Conservation (phyloP, 2,888 invertebrate species). For the Agrotis segetum region DNA sequence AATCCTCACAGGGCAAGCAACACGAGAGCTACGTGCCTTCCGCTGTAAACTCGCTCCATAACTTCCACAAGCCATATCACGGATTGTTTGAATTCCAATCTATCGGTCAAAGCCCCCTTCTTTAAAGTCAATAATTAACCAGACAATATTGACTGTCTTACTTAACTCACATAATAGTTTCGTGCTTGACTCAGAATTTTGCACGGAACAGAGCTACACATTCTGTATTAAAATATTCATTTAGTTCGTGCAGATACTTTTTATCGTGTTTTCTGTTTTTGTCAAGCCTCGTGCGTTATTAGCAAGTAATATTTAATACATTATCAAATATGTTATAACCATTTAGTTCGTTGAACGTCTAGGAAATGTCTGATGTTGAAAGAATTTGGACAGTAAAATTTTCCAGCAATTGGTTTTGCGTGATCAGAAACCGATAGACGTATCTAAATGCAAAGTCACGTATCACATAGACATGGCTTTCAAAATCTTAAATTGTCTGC, state of each 20-base stretch:
- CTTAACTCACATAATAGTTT: constrained; percentile 38
- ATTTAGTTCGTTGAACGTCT: constrained; percentile 52
- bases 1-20: constrained; percentile 66
- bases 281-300: constrained; percentile 33
- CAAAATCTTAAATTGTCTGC: neutral
- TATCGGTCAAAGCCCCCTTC: constrained; percentile 68
- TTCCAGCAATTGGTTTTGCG: constrained; percentile 14
- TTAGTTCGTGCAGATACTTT: constrained; percentile 39
- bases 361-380: constrained; percentile 15
- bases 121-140: constrained; percentile 58
- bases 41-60: constrained; percentile 73
- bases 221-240: constrained; percentile 43
- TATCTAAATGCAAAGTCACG: constrained; percentile 10
- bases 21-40: constrained; percentile 84
- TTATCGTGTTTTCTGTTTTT: constrained; percentile 48
- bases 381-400: constrained; percentile 5
- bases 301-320: constrained; percentile 26
- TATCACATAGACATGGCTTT: constrained; percentile 19
- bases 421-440: neutral
- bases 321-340: constrained; percentile 22
- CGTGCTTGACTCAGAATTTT: constrained; percentile 30
- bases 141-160: constrained; percentile 52
- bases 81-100: constrained; percentile 78
- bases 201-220: constrained; percentile 30
- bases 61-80: constrained; percentile 64